Evolutionary conservation across 2,888 invertebrate species (phyloP), one percentile per base, ranked within the genome.

Genomic region (Spisula solida): DNA sequence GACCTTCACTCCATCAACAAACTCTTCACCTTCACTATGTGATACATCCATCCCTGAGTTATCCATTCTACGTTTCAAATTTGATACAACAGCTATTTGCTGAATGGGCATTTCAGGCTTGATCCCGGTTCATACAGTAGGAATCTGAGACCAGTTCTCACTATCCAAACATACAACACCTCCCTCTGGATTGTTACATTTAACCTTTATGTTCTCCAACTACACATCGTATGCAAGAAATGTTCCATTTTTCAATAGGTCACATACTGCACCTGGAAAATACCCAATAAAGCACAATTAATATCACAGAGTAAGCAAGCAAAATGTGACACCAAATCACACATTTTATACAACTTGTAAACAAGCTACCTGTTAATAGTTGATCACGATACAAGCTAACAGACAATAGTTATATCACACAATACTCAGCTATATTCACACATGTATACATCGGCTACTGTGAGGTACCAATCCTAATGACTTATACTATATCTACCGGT

Each of bases 31-130:
- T 41, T 16, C 31, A 51, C 29, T 25, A 8, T 78, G 31, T 78
- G 34, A n/a, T 0, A 29, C 16, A 25, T 34, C 56, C 29, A 41
- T 56, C 48, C 56, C 85, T 60, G 80, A 70, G 66, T 86, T 78
- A 47, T 81, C 81, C 70, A 66, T 81, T 8, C 47, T 81, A 4
- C n/a, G 78, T 41, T 85, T 85, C 20, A 25, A 80, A 12, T 81
- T 81, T 29, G 88, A 85, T 51, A 75, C 84, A 51, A 88, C 88
- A 85, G 88, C 84, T 16, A 88, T 88, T n/a, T 88, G 88, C 88
- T 88, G 84, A 29, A 88, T 18, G 29, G 88, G 88, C 88, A 88
- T 88, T 48, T 29, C 84, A 41, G 55, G 16, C 29, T 70, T 75
- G 12, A 2, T 34, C 29, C 34, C 31, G 31, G 31, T 18, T 31